Base-by-base conservation (phyloP, 23 tunicate species). In the Trididemnum miniatum region DNA sequence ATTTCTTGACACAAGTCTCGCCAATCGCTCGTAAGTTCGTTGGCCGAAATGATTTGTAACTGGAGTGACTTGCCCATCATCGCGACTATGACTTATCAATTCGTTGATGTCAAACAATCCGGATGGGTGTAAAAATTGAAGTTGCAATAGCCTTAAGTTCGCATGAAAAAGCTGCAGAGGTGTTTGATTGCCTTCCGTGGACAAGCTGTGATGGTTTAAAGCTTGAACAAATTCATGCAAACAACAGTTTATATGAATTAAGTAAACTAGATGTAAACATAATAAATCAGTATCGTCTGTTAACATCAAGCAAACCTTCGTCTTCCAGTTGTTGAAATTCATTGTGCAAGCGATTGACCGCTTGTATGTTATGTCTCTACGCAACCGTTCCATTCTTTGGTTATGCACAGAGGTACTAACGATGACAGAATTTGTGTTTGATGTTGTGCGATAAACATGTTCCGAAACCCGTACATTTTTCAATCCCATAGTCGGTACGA, bases 321-420 rank as follows among this genome's bases (percentile, higher is more conserved):
- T 69, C 37, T 69, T 69, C 75, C 75, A 69, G 22, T 12, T 31
- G 37, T 32, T 4, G 2, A 69, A 69, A 69, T 32, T 29, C 27
- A 25, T 69, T 69, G 37, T 29, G 5, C 5, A 29, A 69, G 38
- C 3, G 20, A n/a, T 69, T 69, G 5, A 69, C 7, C 20, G 31
- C 75, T 34, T 69, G 75, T 34, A 32, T n/a, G 39, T 69, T 69
- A 69, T 34, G 37, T 69, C 75, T 69, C 75, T 69, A 25, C 31
- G 20, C 7, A 69, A 69, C 7, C 75, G 36, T 34, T 69, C 75
- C 9, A 69, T n/a, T 9, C 38, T 15, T 31, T 69, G 75, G 7
- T 69, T 69, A n/a, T 69, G 75, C 5, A 32, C 75, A 28, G 75
- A 69, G 2, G 38, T 25, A n/a, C 75, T 37, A 4, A 69, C 75